Evolutionary conservation across 1,140 invertebrate species (phyloP).

Genomic region (Sesamia nonagrioides): DNA sequence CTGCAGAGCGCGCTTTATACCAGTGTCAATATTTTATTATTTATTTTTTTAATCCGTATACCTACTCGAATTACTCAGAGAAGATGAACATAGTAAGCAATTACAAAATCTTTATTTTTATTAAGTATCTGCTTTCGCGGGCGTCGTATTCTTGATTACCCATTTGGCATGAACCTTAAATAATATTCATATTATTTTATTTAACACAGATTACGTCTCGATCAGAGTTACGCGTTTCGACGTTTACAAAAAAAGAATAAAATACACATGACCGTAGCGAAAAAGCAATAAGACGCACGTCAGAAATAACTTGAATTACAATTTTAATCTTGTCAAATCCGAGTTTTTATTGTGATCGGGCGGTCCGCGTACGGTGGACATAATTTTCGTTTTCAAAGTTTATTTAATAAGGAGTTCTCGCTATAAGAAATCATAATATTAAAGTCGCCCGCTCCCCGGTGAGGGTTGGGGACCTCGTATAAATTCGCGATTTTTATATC

Average conservation of each 20-base stretch:
- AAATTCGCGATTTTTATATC: conserved; percentile 84
- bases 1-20: conserved; percentile 66
- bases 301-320: conserved; percentile 84
- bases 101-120: conserved; percentile 47
- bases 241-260: conserved; percentile 61
- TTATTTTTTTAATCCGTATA: conserved; percentile 51
- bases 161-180: conserved; percentile 48
- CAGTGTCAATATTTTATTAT: conserved; percentile 68
- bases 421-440: conserved; percentile 77
- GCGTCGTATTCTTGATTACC: conserved; percentile 57
- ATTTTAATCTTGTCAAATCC: conserved; percentile 87
- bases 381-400: conserved; percentile 84
- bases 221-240: conserved; percentile 57
- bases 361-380: conserved; percentile 69
- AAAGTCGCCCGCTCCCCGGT: conserved; percentile 57
- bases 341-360: conserved; percentile 81
- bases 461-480: conserved; percentile 64
- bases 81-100: conserved; percentile 42
- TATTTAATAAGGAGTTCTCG: conserved; percentile 81
- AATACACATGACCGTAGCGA: conserved; percentile 71
- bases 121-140: conserved; percentile 46
- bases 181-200: conserved; percentile 44
- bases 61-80: conserved; percentile 66
- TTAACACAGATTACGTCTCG: conserved; percentile 65
- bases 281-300: conserved; percentile 84